Evolutionary conservation across 2,888 invertebrate species (phyloP), one percentile per base, ranked within the genome.

Genomic region (Coleophora deauratella): DNA sequence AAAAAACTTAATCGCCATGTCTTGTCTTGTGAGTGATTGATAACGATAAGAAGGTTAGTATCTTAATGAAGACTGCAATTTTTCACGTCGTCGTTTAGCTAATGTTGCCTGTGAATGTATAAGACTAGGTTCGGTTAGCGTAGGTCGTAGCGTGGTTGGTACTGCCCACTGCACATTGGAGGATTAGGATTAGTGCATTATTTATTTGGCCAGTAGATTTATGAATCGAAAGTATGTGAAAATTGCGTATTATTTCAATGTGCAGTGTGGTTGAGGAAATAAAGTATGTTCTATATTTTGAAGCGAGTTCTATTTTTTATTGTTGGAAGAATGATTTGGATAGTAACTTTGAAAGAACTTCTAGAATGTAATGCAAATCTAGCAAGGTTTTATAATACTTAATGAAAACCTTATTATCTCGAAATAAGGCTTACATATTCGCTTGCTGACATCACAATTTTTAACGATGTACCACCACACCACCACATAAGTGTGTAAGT

Each of bases 21-120:
- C 72, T 79, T 78, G 76, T 80, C 75, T 68, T 52, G 69, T 66
- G 68, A 65, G 52, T 58, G 66, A 59, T 68, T 58, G 66, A 59
- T 68, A 62, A 65, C 21, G 21, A 4, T 21, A 57, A 27, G 35
- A 56, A 62, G 67, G 63, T 60, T 69, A 66, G 77, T 78, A 79
- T 79, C 74, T 73, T 76, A 77, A 62, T 70, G 80, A 82, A 84
- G 84, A 84, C 82, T 82, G 82, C 79, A 78, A 72, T 71, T 75
- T 74, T 79, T 80, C 75, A 76, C 66, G 66, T 70, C 54, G 66
- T 70, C 54, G 65, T 68, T 66, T 75, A 77, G 71, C 69, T 75
- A 70, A 70, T 68, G 65, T 69, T 68, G 76, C 68, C 69, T 68
- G 71, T 72, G 72, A 57, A 61, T 69, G 61, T 66, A 64, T 66